These are phyloP conservation scores for Scleropages formosus DNA, from an alignment of 2,797 vertebrate genomes.

Conservation along the genomic window DNA sequence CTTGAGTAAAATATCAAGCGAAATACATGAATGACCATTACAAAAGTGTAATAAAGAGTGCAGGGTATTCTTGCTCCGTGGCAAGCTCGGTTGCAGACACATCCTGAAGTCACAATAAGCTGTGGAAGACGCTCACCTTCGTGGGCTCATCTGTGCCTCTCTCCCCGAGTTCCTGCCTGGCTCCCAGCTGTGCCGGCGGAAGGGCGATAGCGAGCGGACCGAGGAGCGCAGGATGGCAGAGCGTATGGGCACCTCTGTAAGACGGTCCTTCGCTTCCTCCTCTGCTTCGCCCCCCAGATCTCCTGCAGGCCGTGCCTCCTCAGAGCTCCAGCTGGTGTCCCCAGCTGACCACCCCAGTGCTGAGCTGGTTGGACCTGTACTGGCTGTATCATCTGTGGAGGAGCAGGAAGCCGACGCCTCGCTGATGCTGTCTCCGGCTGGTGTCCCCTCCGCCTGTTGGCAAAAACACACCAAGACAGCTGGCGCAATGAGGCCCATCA, in stretches of 20 bases:
- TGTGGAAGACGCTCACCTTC: conserved; percentile 67
- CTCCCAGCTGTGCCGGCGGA: conserved; percentile 89
- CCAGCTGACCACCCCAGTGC: conserved; percentile 25
- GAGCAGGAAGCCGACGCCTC: conserved; percentile 55
- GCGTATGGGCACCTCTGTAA: conserved; percentile 67
- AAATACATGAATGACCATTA: not conserved
- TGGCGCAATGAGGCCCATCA: too few species aligned
- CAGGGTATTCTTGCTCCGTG: not conserved
- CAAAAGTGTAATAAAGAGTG: not conserved
- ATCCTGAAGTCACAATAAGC: not conserved
- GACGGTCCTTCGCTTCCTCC: conserved; percentile 79
- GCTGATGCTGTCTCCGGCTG: conserved; percentile 41
- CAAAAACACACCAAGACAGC: not conserved
- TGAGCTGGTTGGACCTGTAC: conserved; percentile 30
- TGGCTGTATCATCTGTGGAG: conserved; percentile 68
- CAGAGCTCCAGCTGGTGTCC: conserved; percentile 45
- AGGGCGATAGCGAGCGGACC: conserved; percentile 76
- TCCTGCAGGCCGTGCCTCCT: conserved; percentile 48
- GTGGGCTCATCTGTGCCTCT: conserved; percentile 71
- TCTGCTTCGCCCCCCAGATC: conserved; percentile 62
- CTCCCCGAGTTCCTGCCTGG: conserved; percentile 69
- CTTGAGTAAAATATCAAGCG: not conserved
- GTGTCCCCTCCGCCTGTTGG: conserved; percentile 45
- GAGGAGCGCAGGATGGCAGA: conserved; percentile 62
- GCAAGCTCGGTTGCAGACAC: not conserved